A percentile compares a stretch with the other conserved stretches of the same genome.
Evolutionary conservation across 2,797 vertebrate species (phyloP).

Genomic region (Anguilla anguilla): DNA sequence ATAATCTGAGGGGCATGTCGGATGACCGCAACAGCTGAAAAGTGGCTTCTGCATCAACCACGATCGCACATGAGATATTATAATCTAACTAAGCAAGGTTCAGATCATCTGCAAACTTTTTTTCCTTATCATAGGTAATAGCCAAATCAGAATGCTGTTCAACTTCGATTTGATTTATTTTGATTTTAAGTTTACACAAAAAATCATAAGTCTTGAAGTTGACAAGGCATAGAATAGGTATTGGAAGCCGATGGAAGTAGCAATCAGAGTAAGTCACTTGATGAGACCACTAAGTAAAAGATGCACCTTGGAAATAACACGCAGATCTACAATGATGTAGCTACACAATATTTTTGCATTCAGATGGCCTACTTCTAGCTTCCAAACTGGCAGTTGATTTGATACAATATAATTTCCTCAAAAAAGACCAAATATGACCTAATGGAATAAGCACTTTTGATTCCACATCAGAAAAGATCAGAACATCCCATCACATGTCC

Average conservation of each 20-base stretch:
- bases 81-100: neutral
- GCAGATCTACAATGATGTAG: neutral
- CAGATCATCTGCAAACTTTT: conserved; percentile 23
- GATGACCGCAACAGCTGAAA: neutral
- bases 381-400: neutral
- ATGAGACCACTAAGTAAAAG: neutral
- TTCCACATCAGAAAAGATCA: neutral
- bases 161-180: neutral
- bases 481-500: neutral
- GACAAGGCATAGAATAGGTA: neutral
- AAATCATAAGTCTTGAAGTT: neutral
- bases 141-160: neutral
- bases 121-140: neutral
- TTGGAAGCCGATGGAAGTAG: neutral
- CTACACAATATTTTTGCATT: neutral
- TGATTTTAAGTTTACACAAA: neutral
- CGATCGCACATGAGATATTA: neutral
- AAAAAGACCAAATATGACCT: neutral
- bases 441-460: neutral
- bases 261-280: neutral
- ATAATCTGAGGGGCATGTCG: neutral
- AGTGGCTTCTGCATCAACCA: neutral
- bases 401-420: neutral
- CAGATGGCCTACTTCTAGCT: neutral
- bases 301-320: too few relatives aligned